Conservation (phyloP, 2,888 invertebrate species). For the Trachelus stipa region DNA sequence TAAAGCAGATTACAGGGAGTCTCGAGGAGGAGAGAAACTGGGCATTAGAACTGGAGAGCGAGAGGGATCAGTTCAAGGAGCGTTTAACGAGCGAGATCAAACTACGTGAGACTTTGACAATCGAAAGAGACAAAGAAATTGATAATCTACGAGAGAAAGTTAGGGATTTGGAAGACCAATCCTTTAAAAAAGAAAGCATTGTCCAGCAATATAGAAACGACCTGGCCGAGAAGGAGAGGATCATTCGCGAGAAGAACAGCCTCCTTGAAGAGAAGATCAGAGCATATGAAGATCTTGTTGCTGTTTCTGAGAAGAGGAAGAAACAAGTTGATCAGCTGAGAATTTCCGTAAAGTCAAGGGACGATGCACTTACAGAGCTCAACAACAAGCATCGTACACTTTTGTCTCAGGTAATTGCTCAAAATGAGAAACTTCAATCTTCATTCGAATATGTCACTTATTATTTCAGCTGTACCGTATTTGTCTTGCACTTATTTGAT, state of each 20-base stretch:
- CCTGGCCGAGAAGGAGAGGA: slow-evolving; percentile 53
- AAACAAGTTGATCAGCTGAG: slow-evolving; percentile 67
- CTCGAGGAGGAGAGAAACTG: slow-evolving; percentile 59
- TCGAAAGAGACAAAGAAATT: slow-evolving; percentile 48
- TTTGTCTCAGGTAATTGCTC: slow-evolving; percentile 52
- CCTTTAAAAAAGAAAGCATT: slow-evolving; percentile 58
- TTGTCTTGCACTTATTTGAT: not conserved
- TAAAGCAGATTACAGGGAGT: slow-evolving; percentile 55
- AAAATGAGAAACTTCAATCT: not conserved
- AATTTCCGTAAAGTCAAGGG: slow-evolving; percentile 62
- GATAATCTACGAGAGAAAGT: slow-evolving; percentile 51
- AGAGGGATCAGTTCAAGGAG: slow-evolving; percentile 54
- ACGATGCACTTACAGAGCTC: slow-evolving; percentile 66
- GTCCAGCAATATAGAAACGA: slow-evolving; percentile 56
- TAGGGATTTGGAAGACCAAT: slow-evolving; percentile 56
- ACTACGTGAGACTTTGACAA: slow-evolving; percentile 45
- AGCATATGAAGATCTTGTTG: slow-evolving; percentile 52
- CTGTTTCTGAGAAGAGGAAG: slow-evolving; percentile 65
- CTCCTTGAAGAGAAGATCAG: slow-evolving; percentile 55
- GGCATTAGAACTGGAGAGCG: slow-evolving; percentile 59
- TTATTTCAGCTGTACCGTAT: not conserved
- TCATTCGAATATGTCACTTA: not conserved
- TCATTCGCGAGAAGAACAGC: slow-evolving; percentile 52
- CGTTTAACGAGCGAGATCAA: slow-evolving; percentile 51
- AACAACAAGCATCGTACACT: slow-evolving; percentile 64